phyloP scores from a whole-genome alignment of 2,797 vertebrate genomes.

The Miichthys miiuy region DNA sequence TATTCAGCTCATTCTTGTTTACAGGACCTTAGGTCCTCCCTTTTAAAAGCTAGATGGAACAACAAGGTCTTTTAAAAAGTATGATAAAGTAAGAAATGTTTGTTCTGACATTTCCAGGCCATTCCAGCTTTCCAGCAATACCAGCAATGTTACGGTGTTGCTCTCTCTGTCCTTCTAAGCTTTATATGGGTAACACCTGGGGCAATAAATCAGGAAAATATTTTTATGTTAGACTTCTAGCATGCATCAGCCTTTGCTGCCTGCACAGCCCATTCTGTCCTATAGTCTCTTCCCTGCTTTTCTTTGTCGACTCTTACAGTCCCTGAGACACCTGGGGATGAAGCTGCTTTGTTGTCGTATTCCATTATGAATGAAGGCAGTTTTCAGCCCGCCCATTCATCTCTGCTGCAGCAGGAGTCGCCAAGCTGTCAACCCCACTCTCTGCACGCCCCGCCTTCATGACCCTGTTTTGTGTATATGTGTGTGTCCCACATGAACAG shows the following conservation, averaged over 20 bases:
- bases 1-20: constrained; percentile 24
- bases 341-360: constrained; percentile 68
- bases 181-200: constrained; percentile 59
- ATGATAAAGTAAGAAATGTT: constrained; percentile 51
- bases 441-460: constrained; percentile 27
- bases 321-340: constrained; percentile 61
- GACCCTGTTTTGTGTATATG: constrained; percentile 41
- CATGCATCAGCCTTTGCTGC: constrained; percentile 19
- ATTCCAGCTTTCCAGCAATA: constrained; percentile 25
- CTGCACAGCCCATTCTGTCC: constrained; percentile 13
- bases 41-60: constrained; percentile 27
- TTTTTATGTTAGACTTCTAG: constrained; percentile 25
- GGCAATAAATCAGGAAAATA: constrained; percentile 57
- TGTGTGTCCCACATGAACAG: constrained; percentile 24
- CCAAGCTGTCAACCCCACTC: constrained; percentile 55
- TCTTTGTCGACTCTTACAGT: constrained; percentile 25
- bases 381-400: constrained; percentile 75
- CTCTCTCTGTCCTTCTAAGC: constrained; percentile 36
- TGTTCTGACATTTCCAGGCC: constrained; percentile 66
- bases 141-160: constrained; percentile 1
- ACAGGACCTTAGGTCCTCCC: constrained; percentile 9
- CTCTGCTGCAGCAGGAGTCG: constrained; percentile 61
- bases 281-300: constrained; percentile 3
- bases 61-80: constrained; percentile 34
- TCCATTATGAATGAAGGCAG: constrained; percentile 80